Evolutionary conservation across 2,888 invertebrate genomes (phyloP).

Genomic region (Agriopis marginaria): DNA sequence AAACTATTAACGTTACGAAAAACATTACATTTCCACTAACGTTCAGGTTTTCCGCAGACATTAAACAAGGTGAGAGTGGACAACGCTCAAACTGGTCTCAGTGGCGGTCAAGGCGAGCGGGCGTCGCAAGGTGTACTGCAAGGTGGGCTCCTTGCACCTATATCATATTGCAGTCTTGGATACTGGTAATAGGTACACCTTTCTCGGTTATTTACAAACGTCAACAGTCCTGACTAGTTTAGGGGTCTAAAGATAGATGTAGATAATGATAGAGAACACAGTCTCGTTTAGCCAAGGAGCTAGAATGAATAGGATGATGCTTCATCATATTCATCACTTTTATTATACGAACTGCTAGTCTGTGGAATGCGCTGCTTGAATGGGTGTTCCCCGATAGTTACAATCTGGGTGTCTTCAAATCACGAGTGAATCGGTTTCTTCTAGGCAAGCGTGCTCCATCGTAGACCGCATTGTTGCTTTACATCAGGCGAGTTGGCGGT

Average conservation of each 20-base stretch:
- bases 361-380: no score
- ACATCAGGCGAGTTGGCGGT: no score
- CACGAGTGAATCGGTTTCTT: no score
- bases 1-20: background rate
- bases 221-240: slow-evolving; percentile 28
- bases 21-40: background rate
- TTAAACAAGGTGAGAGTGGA: slow-evolving; percentile 16
- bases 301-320: background rate
- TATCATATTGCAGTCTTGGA: slow-evolving; percentile 56
- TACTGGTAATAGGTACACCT: slow-evolving; percentile 40
- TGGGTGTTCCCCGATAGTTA: no score
- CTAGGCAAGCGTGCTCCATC: no score
- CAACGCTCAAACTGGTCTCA: slow-evolving; percentile 50
- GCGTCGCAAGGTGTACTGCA: slow-evolving; percentile 56
- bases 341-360: no score
- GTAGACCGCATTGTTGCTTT: no score
- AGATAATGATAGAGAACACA: background rate
- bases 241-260: slow-evolving; percentile 2
- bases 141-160: slow-evolving; percentile 40
- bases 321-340: no score
- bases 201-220: slow-evolving; percentile 20
- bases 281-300: background rate
- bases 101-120: slow-evolving; percentile 69
- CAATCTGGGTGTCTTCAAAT: no score
- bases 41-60: slow-evolving; percentile 7